These are phyloP conservation scores for Orthonyx spaldingii DNA, from an alignment of 2,113 vertebrate species.

Conservation along the genomic window DNA sequence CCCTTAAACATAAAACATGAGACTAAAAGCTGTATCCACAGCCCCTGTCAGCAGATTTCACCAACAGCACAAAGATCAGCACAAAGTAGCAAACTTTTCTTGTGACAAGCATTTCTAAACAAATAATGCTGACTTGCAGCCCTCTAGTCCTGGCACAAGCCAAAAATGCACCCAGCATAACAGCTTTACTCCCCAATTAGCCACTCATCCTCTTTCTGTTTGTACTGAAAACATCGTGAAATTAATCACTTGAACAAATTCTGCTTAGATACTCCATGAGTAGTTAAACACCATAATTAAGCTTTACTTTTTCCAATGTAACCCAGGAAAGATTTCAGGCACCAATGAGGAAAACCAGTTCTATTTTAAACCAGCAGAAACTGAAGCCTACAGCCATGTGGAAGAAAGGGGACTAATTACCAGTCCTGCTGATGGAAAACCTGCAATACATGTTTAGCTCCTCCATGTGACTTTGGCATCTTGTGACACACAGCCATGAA, in stretches of 20 bases:
- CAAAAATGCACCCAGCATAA: conserved; percentile 27
- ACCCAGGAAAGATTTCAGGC: neutral
- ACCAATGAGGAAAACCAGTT: neutral
- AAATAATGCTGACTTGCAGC: conserved; percentile 40
- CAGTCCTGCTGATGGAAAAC: neutral
- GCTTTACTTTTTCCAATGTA: neutral
- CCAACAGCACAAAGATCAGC: conserved; percentile 39
- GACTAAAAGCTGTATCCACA: neutral
- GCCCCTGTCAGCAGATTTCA: conserved; percentile 30
- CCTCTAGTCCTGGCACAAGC: neutral
- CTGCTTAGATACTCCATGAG: neutral
- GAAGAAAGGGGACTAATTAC: neutral
- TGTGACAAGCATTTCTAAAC: conserved; percentile 49
- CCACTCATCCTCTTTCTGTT: conserved; percentile 4
- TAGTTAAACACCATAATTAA: neutral
- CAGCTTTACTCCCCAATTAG: conserved; percentile 8
- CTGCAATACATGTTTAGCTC: neutral
- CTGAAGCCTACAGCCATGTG: neutral
- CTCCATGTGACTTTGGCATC: neutral
- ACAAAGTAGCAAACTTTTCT: conserved; percentile 44
- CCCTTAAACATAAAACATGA: neutral
- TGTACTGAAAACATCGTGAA: neutral
- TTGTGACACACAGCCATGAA: neutral
- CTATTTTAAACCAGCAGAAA: neutral
- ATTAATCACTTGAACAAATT: neutral